These are phyloP conservation scores for Metalampra italica DNA, from an alignment of 2,888 invertebrate species.

Conservation along the genomic window DNA sequence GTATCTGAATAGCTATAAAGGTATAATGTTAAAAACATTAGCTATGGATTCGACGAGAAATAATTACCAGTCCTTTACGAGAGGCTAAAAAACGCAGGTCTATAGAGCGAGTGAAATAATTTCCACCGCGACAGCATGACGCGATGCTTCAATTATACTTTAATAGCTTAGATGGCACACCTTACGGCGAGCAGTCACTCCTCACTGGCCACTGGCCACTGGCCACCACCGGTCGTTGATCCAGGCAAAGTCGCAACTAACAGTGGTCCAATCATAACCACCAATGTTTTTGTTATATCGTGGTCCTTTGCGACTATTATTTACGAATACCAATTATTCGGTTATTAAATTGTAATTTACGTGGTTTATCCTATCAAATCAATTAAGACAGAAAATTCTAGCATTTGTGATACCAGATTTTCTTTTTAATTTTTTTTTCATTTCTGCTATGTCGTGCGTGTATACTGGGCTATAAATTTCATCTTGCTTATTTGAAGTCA, in stretches of 20 bases:
- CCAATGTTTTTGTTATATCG: too few species aligned
- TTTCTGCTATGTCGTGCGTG: too few species aligned
- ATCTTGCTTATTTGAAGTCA: neutral
- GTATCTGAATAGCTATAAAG: neutral
- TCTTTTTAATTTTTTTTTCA: too few species aligned
- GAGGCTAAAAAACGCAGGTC: constrained; percentile 7
- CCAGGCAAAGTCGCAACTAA: too few species aligned
- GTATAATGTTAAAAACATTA: neutral
- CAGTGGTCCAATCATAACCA: too few species aligned
- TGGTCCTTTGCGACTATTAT: too few species aligned
- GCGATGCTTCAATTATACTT: neutral
- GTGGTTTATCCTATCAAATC: too few species aligned
- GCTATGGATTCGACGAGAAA: constrained; percentile 5
- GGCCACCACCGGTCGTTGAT: neutral
- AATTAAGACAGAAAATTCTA: too few species aligned
- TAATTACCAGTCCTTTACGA: constrained; percentile 10
- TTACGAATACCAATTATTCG: too few species aligned
- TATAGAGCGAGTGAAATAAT: constrained; percentile 8
- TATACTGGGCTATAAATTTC: neutral
- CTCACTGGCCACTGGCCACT: too few species aligned
- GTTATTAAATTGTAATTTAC: too few species aligned
- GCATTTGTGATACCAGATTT: too few species aligned
- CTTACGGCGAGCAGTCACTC: neutral
- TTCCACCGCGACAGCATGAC: neutral
- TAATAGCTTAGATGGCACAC: neutral